Evolutionary conservation across 1,140 invertebrate genomes (phyloP), one percentile per base, ranked within the genome.

Genomic region (Bradynema listronoti): DNA sequence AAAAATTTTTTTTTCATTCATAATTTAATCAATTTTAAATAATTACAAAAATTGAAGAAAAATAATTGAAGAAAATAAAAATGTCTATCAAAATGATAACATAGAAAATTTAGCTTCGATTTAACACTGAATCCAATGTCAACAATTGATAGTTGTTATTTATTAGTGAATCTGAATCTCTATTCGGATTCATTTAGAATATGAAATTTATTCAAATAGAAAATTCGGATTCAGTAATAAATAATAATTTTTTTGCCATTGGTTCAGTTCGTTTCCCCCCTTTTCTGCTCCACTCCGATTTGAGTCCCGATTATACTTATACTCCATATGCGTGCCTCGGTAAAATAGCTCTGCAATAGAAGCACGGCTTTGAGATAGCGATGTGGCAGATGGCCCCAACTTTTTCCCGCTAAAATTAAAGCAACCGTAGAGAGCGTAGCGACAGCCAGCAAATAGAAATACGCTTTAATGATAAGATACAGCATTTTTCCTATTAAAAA

Each of bases 341-440:
- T 9, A 32, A 50, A 50, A 29, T 30, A 50, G 16, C 47, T 27
- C 19, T 50, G 47, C 16, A 50, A 27, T 19, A 50, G 34, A 24
- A 50, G 47, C 16, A 50, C 47, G 9, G 27, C 27, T 50, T 50
- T 25, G n/a, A 50, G 47, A 24, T 50, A 50, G 9, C 16, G 29
- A 5, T 29, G 16, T n/a, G 47, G 47, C 3, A 50, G 19, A 5
- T 25, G 4, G 9, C 47, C n/a, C 47, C 47, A 50, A 30, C 47
- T 32, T n/a, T 16, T 24, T n/a, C 47, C 47, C 3, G 27, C 27
- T 3, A 50, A 50, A 29, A 50, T 50, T 3, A 50, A 27, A 4
- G 34, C 16, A 25, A 50, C 29, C 29, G 47, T 50, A n/a, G 47
- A 19, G 4, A 29, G 27, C 29, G 29, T 30, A 5, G 3, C 47